phyloP scores from a whole-genome alignment of 2,113 vertebrate genomes.

The Cygnus buccinator region DNA sequence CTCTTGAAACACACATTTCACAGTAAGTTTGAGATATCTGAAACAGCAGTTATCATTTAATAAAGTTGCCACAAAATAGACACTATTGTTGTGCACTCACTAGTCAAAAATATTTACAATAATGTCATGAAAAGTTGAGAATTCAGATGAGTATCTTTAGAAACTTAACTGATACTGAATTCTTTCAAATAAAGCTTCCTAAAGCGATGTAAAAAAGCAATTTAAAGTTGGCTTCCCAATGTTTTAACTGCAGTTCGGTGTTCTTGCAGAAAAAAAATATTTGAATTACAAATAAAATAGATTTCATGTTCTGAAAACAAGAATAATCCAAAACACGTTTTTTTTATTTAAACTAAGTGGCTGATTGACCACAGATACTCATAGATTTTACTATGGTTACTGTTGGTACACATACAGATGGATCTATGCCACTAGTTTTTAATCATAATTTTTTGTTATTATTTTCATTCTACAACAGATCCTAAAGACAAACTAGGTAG shows the following conservation, averaged over 20 bases:
- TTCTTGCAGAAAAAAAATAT: background rate
- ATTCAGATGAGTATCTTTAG: background rate
- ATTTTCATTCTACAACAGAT: constrained; percentile 19
- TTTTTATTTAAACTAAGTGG: background rate
- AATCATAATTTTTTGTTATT: background rate
- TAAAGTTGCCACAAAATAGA: constrained; percentile 16
- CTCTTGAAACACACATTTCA: constrained; percentile 9
- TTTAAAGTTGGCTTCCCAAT: background rate
- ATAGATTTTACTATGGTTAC: background rate
- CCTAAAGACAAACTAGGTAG: background rate
- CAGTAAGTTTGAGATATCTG: background rate
- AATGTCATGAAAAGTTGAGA: background rate
- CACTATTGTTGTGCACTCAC: background rate
- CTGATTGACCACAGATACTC: background rate
- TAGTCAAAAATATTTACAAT: constrained; percentile 20
- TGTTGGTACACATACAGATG: constrained; percentile 8
- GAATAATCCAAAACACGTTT: background rate
- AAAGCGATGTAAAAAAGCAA: background rate
- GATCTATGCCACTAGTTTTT: background rate
- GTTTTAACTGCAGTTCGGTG: background rate
- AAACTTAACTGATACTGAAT: background rate
- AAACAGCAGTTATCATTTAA: background rate
- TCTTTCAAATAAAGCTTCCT: constrained; percentile 1
- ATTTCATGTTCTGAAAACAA: background rate
- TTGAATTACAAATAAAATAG: background rate